phyloP scores from a whole-genome alignment of 1,140 invertebrate genomes.

The Onthophagus taurus region DNA sequence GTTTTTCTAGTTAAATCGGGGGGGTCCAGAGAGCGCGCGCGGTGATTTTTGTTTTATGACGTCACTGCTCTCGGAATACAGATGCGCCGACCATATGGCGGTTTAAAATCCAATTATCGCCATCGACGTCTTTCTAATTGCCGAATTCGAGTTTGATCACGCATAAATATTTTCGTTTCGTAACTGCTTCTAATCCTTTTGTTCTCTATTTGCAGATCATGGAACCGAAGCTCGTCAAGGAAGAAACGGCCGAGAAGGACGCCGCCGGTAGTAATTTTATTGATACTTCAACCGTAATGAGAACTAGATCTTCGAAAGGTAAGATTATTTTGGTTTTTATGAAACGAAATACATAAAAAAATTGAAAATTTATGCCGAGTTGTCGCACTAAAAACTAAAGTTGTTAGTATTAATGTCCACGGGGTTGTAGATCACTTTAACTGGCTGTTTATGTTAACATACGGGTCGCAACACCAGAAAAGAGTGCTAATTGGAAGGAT shows the following conservation, averaged over 20 bases:
- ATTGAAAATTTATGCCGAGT: too few relatives aligned
- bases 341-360: too few relatives aligned
- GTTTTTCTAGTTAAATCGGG: conserved; percentile 29
- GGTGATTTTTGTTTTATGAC: conserved; percentile 34
- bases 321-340: conserved; percentile 1
- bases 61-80: conserved; percentile 30
- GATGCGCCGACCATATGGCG: conserved; percentile 24
- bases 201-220: conserved; percentile 28
- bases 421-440: conserved; percentile 32
- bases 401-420: conserved; percentile 28
- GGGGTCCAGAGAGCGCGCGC: not conserved
- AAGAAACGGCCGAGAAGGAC: conserved; percentile 34
- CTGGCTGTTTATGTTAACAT: conserved; percentile 35
- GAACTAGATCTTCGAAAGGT: conserved; percentile 30
- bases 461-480: conserved; percentile 18
- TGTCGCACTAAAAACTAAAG: too few relatives aligned
- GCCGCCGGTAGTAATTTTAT: conserved; percentile 14
- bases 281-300: conserved; percentile 9
- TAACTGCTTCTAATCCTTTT: not conserved
- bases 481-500: conserved; percentile 31
- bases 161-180: conserved; percentile 4
- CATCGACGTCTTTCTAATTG: conserved; percentile 10
- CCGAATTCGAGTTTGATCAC: conserved; percentile 3
- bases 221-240: conserved; percentile 37
- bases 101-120: conserved; percentile 31